Percentiles rank a stretch among this genome's conserved stretches.
Conservation (phyloP, 2,797 vertebrate species). For the Cirrhinus mrigala region DNA sequence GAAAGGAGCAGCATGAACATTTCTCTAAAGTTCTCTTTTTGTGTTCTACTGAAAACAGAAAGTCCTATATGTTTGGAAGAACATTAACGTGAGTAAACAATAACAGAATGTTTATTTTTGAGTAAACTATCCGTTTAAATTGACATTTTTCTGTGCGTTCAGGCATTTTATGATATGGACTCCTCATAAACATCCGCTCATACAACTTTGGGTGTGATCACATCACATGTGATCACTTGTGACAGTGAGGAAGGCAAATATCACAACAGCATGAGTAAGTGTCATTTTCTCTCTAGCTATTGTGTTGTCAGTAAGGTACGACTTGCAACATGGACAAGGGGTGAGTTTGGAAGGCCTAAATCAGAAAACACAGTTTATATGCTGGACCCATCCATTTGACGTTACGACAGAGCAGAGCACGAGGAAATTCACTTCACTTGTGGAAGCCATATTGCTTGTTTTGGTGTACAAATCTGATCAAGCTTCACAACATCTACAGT, state of each 20-base stretch:
- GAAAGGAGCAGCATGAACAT: neutral
- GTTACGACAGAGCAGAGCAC: conserved; percentile 9
- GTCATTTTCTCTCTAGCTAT: conserved; percentile 38
- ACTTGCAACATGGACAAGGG: conserved; percentile 14
- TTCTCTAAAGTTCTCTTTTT: neutral
- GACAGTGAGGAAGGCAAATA: conserved; percentile 71
- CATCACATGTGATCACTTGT: conserved; percentile 71
- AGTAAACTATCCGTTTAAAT: conserved; percentile 35
- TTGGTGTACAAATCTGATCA: neutral
- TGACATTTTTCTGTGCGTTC: neutral
- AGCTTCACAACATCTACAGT: conserved; percentile 26
- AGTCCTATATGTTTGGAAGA: conserved; percentile 56
- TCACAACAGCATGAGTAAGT: conserved; percentile 13
- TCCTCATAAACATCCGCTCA: conserved; percentile 60
- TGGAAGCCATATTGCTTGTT: conserved; percentile 36
- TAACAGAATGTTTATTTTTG: neutral
- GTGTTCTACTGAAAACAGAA: neutral
- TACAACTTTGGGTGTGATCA: conserved; percentile 64
- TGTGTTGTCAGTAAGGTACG: conserved; percentile 55
- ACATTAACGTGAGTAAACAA: conserved; percentile 63
- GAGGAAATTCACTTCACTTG: conserved; percentile 25
- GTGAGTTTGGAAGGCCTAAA: conserved; percentile 7
- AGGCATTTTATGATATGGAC: conserved; percentile 6
- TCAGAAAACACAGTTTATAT: conserved; percentile 25
- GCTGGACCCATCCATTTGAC: conserved; percentile 5